phyloP scores from a whole-genome alignment of 2,888 invertebrate genomes.

The Mesorhabditis belari region DNA sequence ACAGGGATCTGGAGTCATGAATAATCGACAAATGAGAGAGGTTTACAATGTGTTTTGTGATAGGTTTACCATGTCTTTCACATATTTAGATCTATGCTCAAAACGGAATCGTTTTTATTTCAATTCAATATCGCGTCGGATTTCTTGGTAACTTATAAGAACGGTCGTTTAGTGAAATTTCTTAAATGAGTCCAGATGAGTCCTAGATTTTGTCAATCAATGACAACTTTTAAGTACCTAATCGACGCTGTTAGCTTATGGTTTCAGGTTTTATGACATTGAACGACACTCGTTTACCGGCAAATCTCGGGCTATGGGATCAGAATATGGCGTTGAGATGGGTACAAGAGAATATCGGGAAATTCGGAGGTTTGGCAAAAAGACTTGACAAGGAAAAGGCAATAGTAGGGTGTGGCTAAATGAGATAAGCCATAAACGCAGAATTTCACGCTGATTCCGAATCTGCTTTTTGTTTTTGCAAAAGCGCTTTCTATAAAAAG shows the following conservation, averaged over 20 bases:
- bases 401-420: too few species aligned
- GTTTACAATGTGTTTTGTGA: background rate
- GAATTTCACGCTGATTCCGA: too few species aligned
- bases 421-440: too few species aligned
- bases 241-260: too few species aligned
- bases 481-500: too few species aligned
- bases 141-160: background rate
- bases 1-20: background rate
- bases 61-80: background rate
- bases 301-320: background rate
- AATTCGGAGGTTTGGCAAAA: background rate
- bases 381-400: too few species aligned
- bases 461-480: too few species aligned
- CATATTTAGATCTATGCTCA: background rate
- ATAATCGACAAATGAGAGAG: background rate
- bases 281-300: background rate
- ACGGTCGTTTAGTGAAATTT: too few species aligned
- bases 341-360: background rate
- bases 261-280: background rate
- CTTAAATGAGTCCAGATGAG: too few species aligned
- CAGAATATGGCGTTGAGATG: background rate
- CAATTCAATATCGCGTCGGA: background rate
- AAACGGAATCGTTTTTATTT: background rate
- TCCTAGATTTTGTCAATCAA: too few species aligned
- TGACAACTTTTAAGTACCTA: too few species aligned